These are phyloP conservation scores for Solenopsis invicta DNA, from an alignment of 1,140 invertebrate species.

Conservation along the genomic window DNA sequence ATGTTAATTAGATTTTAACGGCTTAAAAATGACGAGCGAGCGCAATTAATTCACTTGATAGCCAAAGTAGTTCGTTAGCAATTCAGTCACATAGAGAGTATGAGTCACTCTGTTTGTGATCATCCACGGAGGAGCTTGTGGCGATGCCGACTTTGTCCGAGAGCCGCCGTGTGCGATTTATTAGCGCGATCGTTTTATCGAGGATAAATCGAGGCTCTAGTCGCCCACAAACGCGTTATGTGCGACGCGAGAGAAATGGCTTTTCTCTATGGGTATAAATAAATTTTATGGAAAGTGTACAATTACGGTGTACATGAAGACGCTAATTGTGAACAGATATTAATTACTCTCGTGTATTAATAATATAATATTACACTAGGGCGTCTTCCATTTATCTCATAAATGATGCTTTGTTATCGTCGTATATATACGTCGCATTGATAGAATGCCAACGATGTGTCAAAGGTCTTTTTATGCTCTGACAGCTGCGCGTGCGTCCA, in stretches of 20 bases:
- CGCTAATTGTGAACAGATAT: background rate
- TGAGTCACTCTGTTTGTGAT: constrained; percentile 67
- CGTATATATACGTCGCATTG: background rate
- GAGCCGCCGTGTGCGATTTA: constrained; percentile 39
- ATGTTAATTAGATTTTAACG: background rate
- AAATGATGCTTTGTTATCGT: constrained; percentile 19
- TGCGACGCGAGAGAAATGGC: background rate
- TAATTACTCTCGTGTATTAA: background rate
- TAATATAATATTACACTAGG: background rate
- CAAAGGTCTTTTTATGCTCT: constrained; percentile 25
- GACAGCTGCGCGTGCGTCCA: constrained; percentile 5
- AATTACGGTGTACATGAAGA: background rate
- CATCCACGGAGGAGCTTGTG: constrained; percentile 46
- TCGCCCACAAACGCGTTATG: background rate
- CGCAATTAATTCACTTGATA: background rate
- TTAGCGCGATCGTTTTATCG: constrained; percentile 6
- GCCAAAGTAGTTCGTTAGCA: constrained; percentile 47
- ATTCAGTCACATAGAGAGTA: constrained; percentile 51
- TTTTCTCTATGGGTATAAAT: background rate
- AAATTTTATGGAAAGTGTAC: background rate
- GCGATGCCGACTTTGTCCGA: constrained; percentile 51
- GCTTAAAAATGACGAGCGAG: constrained; percentile 7
- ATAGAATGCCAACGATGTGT: constrained; percentile 15
- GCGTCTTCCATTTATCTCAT: background rate
- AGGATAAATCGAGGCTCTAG: background rate